Percentiles rank a stretch among this genome's conserved stretches.
Conservation (phyloP, 2,888 invertebrate genomes). For the Sceliomorpha sp. region DNA sequence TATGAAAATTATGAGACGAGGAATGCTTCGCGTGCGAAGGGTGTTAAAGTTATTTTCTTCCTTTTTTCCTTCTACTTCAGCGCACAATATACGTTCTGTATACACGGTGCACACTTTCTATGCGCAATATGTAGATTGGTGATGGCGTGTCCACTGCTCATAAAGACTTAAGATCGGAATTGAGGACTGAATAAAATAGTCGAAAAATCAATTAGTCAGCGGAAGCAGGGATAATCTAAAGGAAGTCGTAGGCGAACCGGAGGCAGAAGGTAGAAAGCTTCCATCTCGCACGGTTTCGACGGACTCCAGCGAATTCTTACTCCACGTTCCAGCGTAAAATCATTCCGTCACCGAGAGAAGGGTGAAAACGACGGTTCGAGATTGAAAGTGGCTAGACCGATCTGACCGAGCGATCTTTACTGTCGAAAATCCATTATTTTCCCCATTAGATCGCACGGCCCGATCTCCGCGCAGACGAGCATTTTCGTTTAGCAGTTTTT, state of each 20-base stretch:
- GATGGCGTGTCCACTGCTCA: conserved; percentile 62
- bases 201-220: conserved; percentile 74
- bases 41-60: conserved; percentile 57
- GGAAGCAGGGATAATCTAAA: conserved; percentile 70
- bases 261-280: conserved; percentile 59
- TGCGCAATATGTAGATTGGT: conserved; percentile 45
- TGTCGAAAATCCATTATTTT: conserved; percentile 80
- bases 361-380: conserved; percentile 44
- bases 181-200: conserved; percentile 67
- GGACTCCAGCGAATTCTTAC: not conserved
- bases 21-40: conserved; percentile 63
- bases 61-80: conserved; percentile 31
- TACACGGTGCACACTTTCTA: conserved; percentile 27
- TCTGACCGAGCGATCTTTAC: conserved; percentile 77
- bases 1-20: conserved; percentile 51
- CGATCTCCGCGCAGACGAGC: conserved; percentile 69
- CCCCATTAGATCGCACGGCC: conserved; percentile 76
- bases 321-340: conserved; percentile 45
- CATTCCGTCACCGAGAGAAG: conserved; percentile 45
- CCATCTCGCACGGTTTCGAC: conserved; percentile 36
- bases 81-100: conserved; percentile 25
- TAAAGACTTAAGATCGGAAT: conserved; percentile 60
- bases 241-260: conserved; percentile 59
- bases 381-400: conserved; percentile 65
- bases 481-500: conserved; percentile 80